Evolutionary conservation across 92 coral and sea anemone species (phyloP).

Genomic region (Umimayanthus chanpuru): DNA sequence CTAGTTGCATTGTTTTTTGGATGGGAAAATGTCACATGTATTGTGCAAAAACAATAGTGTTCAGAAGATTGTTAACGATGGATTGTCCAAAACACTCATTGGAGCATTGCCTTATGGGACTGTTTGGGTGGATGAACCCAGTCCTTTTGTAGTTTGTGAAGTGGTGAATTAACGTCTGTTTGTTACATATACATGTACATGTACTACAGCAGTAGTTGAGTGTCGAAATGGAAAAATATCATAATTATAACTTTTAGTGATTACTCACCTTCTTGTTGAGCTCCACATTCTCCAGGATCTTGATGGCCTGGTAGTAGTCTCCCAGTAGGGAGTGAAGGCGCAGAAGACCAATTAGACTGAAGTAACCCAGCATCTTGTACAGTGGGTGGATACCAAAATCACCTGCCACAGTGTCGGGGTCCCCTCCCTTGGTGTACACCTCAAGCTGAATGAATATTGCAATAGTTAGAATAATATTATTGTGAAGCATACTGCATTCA

Average conservation of each 20-base stretch:
- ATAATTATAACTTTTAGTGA: background rate
- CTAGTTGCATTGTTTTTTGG: no score
- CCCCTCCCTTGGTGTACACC: conserved; percentile 85
- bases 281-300: conserved; percentile 89
- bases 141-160: no score
- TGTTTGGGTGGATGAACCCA: no score
- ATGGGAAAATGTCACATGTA: no score
- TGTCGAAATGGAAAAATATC: background rate
- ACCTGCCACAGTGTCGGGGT: conserved; percentile 90
- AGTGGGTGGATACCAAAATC: conserved; percentile 94
- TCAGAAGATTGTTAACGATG: no score
- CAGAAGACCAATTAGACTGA: conserved; percentile 92
- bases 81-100: no score
- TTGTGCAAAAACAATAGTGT: no score
- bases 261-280: conserved; percentile 81
- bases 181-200: background rate
- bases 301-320: conserved; percentile 92
- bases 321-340: conserved; percentile 95
- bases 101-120: no score
- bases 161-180: background rate
- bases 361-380: conserved; percentile 98
- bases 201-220: no score
- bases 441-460: conserved; percentile 57
- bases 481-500: no score
- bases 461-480: background rate